phyloP scores from a whole-genome alignment of 2,113 vertebrate genomes.

The Rallus limicola region DNA sequence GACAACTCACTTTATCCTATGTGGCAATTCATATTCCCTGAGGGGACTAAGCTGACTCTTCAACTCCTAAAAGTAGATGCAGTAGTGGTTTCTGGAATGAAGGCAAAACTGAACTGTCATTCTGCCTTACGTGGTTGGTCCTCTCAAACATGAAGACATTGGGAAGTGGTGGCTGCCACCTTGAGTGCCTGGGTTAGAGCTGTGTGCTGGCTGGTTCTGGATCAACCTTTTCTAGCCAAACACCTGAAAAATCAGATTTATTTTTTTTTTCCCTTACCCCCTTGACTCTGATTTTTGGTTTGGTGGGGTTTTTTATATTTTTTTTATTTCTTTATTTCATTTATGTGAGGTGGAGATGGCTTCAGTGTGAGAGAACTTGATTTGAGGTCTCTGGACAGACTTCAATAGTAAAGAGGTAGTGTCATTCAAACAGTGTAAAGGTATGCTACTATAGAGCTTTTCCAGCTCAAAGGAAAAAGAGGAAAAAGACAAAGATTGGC shows the following conservation, averaged over 20 bases:
- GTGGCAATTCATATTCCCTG: constrained; percentile 15
- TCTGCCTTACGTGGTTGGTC: not conserved
- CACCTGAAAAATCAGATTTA: not conserved
- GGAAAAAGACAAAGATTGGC: not conserved
- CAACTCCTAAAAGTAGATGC: constrained; percentile 18
- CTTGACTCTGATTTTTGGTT: not conserved
- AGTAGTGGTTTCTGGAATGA: constrained; percentile 22
- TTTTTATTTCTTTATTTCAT: not conserved
- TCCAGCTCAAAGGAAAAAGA: not conserved
- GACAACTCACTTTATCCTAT: not conserved
- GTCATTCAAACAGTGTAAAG: not conserved
- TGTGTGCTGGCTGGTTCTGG: not conserved
- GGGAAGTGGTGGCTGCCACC: not conserved
- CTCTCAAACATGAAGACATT: not conserved
- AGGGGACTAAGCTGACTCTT: constrained; percentile 33
- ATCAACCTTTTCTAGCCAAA: not conserved
- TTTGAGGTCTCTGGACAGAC: not conserved
- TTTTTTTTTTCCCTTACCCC: fast-evolving
- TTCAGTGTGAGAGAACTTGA: not conserved
- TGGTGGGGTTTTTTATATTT: not conserved
- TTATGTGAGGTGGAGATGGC: not conserved
- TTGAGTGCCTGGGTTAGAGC: not conserved
- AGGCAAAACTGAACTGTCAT: constrained; percentile 34
- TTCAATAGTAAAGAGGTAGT: not conserved
- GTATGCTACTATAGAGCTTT: not conserved